Percentiles rank a stretch among this genome's conserved stretches.
These are phyloP conservation scores for Ptilodon capucinus DNA, from an alignment of 2,888 invertebrate species.

Conservation along the genomic window DNA sequence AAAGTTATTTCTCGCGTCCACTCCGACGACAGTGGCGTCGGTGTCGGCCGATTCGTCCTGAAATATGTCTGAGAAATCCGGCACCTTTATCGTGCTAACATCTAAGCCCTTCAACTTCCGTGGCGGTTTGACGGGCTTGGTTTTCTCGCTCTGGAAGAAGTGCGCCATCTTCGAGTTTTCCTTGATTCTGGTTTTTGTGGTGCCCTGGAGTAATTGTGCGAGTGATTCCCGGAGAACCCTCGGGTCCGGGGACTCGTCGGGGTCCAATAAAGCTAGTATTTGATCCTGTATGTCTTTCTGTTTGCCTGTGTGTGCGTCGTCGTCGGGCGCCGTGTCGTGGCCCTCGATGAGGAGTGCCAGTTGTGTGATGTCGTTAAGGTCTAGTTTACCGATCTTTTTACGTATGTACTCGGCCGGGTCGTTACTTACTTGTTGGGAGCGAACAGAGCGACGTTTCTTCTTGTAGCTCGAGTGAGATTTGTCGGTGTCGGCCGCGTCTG, in stretches of 20 bases:
- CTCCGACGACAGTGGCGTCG: constrained; percentile 51
- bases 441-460: constrained; percentile 65
- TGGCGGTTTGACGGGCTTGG: constrained; percentile 47
- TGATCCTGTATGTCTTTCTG: constrained; percentile 66
- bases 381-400: constrained; percentile 66
- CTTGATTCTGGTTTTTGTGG: constrained; percentile 44
- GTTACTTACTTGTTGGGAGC: constrained; percentile 72
- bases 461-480: constrained; percentile 69
- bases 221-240: constrained; percentile 53
- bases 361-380: constrained; percentile 67
- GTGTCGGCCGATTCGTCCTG: constrained; percentile 58
- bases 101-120: constrained; percentile 66
- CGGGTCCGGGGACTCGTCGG: constrained; percentile 65
- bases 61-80: constrained; percentile 42
- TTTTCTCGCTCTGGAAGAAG: constrained; percentile 51
- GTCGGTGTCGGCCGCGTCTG: constrained; percentile 66
- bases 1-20: constrained; percentile 31
- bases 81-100: constrained; percentile 38
- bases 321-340: constrained; percentile 49
- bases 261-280: constrained; percentile 63
- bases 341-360: constrained; percentile 69
- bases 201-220: constrained; percentile 58
- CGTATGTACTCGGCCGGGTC: constrained; percentile 67
- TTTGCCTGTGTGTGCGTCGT: constrained; percentile 41
- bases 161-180: constrained; percentile 43